Evolutionary conservation across 2,797 vertebrate genomes (phyloP), one percentile per base, ranked within the genome.

Genomic region (Chaenodraco wilsoni): DNA sequence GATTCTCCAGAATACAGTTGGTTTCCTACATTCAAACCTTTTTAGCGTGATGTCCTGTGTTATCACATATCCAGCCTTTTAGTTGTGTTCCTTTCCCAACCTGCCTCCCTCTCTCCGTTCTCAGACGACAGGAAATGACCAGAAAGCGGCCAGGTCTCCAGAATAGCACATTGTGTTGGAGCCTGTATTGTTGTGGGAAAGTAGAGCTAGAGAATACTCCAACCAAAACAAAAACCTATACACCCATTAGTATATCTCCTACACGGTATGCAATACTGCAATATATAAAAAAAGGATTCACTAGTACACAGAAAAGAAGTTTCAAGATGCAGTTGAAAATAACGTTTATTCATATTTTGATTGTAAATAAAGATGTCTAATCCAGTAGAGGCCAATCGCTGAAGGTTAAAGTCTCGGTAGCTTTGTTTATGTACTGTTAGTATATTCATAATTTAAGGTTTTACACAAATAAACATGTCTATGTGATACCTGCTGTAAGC

Each of bases 141-240:
- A 79, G 82, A 87, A 74, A 88, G 84, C 61, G 49, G 78, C 79
- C 60, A 14, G 79, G 77, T 89, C 87, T 89, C 78, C 91, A 93
- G 91, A 93, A 92, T 91, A 93, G 91, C 88, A 69, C 90, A 94
- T 94, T 94, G 93, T 94, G 65, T 55, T 49, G 77, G 75, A 84
- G 85, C 76, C 70, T 58, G 69, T 78, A 90, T 92, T 92, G 91
- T 92, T 92, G 88, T 93, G 87, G 84, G 86, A 91, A 89, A 78
- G 77, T 50, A 78, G 65, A 79, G 74, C 69, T 58, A 46, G 74
- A 76, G 72, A 88, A 79, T 78, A 74, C 58, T 65, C 74, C 4
- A 61, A 76, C 58, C 72, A 69, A 87, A 90, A 89, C 83, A 88
- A 79, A 85, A 72, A 52, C 48, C 78, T 50, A n/a, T 78, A 52